These are phyloP conservation scores for Stenodera caucasica DNA, from an alignment of 2,888 invertebrate genomes.

Conservation along the genomic window DNA sequence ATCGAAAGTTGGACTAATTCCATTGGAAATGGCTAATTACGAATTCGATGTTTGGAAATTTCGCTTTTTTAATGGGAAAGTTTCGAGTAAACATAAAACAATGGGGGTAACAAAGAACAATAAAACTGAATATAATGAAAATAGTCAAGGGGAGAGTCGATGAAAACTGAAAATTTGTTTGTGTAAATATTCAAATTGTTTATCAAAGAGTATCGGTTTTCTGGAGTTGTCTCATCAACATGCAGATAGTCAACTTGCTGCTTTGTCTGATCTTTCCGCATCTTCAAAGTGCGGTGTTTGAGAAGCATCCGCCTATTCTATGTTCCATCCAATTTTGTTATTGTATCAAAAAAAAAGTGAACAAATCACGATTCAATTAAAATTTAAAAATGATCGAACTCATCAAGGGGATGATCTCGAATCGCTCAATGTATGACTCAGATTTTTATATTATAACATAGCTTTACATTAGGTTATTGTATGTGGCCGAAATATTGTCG, in stretches of 20 bases:
- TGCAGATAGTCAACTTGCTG: slow-evolving; percentile 35
- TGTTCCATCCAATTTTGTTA: slow-evolving; percentile 13
- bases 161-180: slow-evolving; percentile 22
- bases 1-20: slow-evolving; percentile 27
- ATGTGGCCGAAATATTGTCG: slow-evolving; percentile 18
- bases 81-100: background rate
- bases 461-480: slow-evolving; percentile 36
- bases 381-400: slow-evolving; percentile 11
- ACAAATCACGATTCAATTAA: slow-evolving; percentile 9
- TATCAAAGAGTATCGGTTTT: slow-evolving; percentile 36
- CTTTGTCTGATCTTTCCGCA: slow-evolving; percentile 14
- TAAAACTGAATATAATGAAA: no score
- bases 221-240: slow-evolving; percentile 37
- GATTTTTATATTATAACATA: slow-evolving; percentile 32
- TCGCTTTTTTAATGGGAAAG: background rate
- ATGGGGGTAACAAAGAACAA: slow-evolving; percentile 6
- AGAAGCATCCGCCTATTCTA: slow-evolving; percentile 17
- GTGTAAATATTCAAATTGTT: slow-evolving; percentile 33
- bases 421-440: slow-evolving; percentile 23
- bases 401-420: slow-evolving; percentile 18
- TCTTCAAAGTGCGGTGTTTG: slow-evolving; percentile 10
- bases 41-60: no score
- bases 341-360: background rate
- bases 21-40: slow-evolving; percentile 29
- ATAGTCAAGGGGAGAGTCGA: background rate